A percentile compares a stretch with the other conserved stretches of the same genome.
phyloP scores from a whole-genome alignment of 2,888 invertebrate species.

The Philaethria dido region DNA sequence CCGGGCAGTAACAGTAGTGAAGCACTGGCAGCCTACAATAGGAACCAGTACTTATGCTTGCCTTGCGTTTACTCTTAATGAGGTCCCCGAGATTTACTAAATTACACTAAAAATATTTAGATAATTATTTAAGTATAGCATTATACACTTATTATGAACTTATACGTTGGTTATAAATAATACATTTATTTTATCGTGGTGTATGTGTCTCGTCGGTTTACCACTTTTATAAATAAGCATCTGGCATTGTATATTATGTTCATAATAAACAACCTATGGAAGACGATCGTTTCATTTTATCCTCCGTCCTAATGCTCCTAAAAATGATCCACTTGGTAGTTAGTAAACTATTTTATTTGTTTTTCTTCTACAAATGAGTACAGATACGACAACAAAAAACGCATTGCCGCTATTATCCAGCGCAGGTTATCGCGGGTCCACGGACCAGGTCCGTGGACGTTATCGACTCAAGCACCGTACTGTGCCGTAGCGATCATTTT shows the following conservation, averaged over 20 bases:
- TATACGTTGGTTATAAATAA: slow-evolving; percentile 57
- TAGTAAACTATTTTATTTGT: background rate
- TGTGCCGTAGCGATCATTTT: too few relatives aligned
- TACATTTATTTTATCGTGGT: slow-evolving; percentile 70
- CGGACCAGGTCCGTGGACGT: background rate
- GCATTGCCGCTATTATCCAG: background rate
- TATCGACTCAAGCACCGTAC: too few relatives aligned
- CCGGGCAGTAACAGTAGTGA: background rate
- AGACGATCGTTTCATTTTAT: slow-evolving; percentile 41
- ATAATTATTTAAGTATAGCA: slow-evolving; percentile 49
- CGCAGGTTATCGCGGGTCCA: slow-evolving; percentile 18
- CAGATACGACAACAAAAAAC: background rate
- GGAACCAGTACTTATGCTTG: slow-evolving; percentile 33
- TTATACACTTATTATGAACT: slow-evolving; percentile 53
- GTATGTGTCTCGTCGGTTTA: slow-evolving; percentile 76
- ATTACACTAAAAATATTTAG: slow-evolving; percentile 34
- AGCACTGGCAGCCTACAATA: too few relatives aligned
- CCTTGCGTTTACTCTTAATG: background rate
- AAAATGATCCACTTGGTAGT: background rate
- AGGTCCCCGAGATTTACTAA: slow-evolving; percentile 31
- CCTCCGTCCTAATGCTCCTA: background rate
- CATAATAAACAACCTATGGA: slow-evolving; percentile 76
- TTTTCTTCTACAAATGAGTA: background rate
- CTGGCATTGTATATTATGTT: slow-evolving; percentile 82
- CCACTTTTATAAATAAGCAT: slow-evolving; percentile 81